Evolutionary conservation across 2,113 vertebrate species (phyloP).

Genomic region (Hydrochoerus hydrochaeris): DNA sequence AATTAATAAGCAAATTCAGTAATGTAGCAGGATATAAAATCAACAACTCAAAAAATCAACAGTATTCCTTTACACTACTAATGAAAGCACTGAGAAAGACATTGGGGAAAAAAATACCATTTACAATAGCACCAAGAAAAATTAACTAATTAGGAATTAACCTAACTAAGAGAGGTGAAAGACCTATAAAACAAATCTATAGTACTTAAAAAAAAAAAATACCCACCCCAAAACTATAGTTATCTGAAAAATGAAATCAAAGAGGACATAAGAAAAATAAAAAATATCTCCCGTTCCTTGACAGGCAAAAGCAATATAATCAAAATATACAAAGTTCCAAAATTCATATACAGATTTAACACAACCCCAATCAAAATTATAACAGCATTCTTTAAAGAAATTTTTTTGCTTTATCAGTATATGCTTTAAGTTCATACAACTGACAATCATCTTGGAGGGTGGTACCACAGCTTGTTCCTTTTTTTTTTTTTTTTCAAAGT

Average conservation of each 20-base stretch:
- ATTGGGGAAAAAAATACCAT: not conserved
- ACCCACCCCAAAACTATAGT: not conserved
- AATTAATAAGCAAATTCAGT: not conserved
- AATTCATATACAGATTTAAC: not conserved
- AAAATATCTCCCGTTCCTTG: not conserved
- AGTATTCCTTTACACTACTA: not conserved
- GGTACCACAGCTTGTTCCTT: not conserved
- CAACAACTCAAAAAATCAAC: not conserved
- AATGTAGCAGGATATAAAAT: not conserved
- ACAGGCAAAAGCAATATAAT: not conserved
- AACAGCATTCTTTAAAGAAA: not conserved
- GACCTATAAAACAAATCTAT: not conserved
- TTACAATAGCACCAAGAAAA: not conserved
- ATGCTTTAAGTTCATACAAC: not conserved
- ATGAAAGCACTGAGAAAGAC: not conserved
- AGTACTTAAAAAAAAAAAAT: too few relatives aligned
- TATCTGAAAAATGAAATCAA: not conserved
- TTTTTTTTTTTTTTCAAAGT: not conserved
- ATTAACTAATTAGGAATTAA: not conserved
- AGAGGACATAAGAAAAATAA: not conserved
- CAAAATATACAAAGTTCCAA: not conserved
- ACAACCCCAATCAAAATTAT: not conserved
- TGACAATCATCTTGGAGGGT: not conserved
- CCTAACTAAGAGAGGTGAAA: not conserved
- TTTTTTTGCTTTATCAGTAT: not conserved